Evolutionary conservation across 53 echinoderm and acorn worm genomes (phyloP), one percentile per base, ranked within the genome.

Genomic region (Echinarachnius parma): DNA sequence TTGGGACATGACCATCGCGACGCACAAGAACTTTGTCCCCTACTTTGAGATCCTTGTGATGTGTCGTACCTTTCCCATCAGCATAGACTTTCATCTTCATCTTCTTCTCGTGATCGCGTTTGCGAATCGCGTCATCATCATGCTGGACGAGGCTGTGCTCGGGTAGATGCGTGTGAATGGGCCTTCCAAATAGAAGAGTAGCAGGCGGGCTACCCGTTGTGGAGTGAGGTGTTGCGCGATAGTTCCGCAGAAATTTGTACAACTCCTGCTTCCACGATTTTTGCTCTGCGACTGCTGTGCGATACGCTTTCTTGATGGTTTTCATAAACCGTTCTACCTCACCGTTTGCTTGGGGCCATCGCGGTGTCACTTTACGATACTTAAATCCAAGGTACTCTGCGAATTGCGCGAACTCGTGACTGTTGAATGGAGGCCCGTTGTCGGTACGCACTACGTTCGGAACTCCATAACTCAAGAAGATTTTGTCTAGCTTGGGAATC

Each of bases 361-460:
- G 60, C 11, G 85, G 89, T 3, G 78, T 89, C 20, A 72, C 78
- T 34, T 63, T 85, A 5, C 53, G 57, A 28, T 89, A 85, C 11
- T 42, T 22, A 48, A 89, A 89, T 2, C 89, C 89, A 0, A 85
- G 46, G 36, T 89, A 85, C 5, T 66, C 30, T 1, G 89, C 80
- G 62, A 83, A 88, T 9, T 48, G 27, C 2, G 52, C 14, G 58
- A 88, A 88, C 23, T 88, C 76, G 0, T 15, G n/a, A 13, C 79
- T 76, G 60, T 88, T 75, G 56, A 88, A 88, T 1, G 88, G 88
- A 15, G 88, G 76, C 16, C 80, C 83, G 45, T 84, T 84, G 60
- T 89, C 89, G 1, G 84, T 75, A 60, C 80, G 61, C 24, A 89
- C 76, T 1, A 59, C 72, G 29, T 36, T 11, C 9, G 77, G 83